Base-by-base conservation (phyloP, 1,140 invertebrate genomes). In the Drosophila tani region DNA sequence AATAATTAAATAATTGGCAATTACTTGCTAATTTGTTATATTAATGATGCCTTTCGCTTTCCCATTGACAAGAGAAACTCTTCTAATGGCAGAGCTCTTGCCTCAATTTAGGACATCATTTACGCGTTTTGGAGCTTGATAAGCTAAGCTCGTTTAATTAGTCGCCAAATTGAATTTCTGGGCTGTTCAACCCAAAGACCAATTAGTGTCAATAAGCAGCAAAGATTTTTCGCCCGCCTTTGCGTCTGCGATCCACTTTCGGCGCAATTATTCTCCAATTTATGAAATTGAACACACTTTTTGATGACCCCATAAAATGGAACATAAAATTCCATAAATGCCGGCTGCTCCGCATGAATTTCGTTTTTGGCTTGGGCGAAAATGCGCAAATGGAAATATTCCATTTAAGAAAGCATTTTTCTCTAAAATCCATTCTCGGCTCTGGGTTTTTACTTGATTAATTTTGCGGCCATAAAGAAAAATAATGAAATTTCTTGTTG, bases 251-350 rank as follows among this genome's bases (percentile, higher is more conserved):
- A 55, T 67, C 57, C 59, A 53, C 63, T 68, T 60, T 60, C 41
- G 21, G 53, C 49, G 73, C 82, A 85, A 85, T 86, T 85, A 86
- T 85, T 86, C 40, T 75, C 35, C 75, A 86, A 85, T 85, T 86
- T 85, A 75, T 79, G 79, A 85, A 85, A 85, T 86, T 86, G 82
- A 87, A 62, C 69, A 74, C 73, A 63, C 56, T 75, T 78, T 68
- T 85, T 85, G 64, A 85, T 69, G 64, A 32, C 55, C 64, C 65
- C 50, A 85, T 85, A 76, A 76, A 81, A 73, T 59, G 79, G 60
- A 51, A 78, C 74, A 81, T 82, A 82, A 82, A 82, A 85, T 85
- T 82, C 62, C 77, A 82, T 85, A 82, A 82, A 60, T 68, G 60
- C 79, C 64, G 38, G 40, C 57, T 74, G 63, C 45, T 64, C 12